phyloP scores from a whole-genome alignment of 1,140 invertebrate genomes.

The Pectinophora gossypiella region DNA sequence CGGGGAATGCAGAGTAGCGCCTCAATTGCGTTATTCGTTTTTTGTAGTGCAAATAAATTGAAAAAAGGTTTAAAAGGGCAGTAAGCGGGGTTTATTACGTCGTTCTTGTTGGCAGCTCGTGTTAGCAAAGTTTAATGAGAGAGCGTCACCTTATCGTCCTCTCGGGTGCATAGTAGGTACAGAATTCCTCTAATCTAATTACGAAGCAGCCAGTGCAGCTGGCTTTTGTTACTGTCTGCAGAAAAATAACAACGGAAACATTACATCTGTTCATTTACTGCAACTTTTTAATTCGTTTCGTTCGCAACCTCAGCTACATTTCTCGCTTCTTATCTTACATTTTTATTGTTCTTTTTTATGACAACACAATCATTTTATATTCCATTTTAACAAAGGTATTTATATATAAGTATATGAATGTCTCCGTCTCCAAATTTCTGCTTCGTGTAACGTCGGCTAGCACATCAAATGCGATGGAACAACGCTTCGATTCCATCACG shows the following conservation, averaged over 20 bases:
- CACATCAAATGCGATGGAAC: too few species aligned
- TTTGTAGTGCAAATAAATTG: constrained; percentile 11
- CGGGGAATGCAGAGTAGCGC: background rate
- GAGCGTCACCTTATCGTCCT: constrained; percentile 31
- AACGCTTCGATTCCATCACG: too few species aligned
- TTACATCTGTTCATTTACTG: background rate
- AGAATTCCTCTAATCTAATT: constrained; percentile 30
- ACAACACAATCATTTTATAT: too few species aligned
- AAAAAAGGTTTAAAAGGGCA: constrained; percentile 20
- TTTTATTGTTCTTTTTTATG: too few species aligned
- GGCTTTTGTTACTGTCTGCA: background rate
- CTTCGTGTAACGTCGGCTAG: too few species aligned
- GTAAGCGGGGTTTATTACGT: too few species aligned
- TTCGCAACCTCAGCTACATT: background rate
- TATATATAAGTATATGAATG: too few species aligned
- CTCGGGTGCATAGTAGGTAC: constrained; percentile 14
- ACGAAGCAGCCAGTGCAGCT: constrained; percentile 19
- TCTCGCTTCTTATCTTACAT: too few species aligned
- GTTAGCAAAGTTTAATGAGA: constrained; percentile 41
- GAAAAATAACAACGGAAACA: background rate
- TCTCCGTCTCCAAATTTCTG: too few species aligned
- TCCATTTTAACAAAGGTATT: too few species aligned
- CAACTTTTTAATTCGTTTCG: background rate
- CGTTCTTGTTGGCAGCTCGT: constrained; percentile 24
- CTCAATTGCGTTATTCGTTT: background rate